Evolutionary conservation across 2,113 vertebrate species (phyloP), one percentile per base, ranked within the genome.

Genomic region (Nannospalax galili): DNA sequence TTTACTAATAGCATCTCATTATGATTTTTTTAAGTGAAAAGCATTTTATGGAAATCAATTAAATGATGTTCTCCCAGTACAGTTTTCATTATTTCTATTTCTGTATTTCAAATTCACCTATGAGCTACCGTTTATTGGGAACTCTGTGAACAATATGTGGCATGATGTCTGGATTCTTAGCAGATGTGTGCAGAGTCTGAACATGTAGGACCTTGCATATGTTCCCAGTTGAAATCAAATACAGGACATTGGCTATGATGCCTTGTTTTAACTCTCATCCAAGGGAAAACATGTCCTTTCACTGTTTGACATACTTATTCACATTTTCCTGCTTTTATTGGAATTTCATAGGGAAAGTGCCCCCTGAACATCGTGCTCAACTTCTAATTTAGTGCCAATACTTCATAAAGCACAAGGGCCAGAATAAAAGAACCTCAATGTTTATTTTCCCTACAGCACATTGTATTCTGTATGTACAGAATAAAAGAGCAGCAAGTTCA

Each of bases 351-450:
- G 75, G 35, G 22, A 62, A 78, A 56, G 11, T 78, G 16, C 1
- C 0, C 28, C 19, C 4, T 40, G 32, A 32, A 3, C 5, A 20
- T 15, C 48, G 32, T 32, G 20, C 3, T n/a, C n/a, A n/a, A n/a
- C n/a, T n/a, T n/a, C 28, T 69, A 28, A 77, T 37, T 40, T 32
- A 20, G 4, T 48, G 20, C 65, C 86, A 48, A 90, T 12, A 84
- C 35, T 56, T 84, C 40, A 62, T 42, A 80, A 9, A 84, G 48
- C 0, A 35, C 7, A 65, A 40, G n/a, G 60, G 35, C 3, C 7
- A 89, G 20, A 0, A 81, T 60, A 77, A 45, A 58, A 75, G n/a
- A n/a, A n/a, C n/a, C n/a, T n/a, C n/a, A n/a, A 12, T 35, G 16
- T 9, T 58, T 17, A 70, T 72, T 95, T 88, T 11, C n/a, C 5